Conservation (phyloP, 2,797 vertebrate genomes). For the Carapus acus region DNA sequence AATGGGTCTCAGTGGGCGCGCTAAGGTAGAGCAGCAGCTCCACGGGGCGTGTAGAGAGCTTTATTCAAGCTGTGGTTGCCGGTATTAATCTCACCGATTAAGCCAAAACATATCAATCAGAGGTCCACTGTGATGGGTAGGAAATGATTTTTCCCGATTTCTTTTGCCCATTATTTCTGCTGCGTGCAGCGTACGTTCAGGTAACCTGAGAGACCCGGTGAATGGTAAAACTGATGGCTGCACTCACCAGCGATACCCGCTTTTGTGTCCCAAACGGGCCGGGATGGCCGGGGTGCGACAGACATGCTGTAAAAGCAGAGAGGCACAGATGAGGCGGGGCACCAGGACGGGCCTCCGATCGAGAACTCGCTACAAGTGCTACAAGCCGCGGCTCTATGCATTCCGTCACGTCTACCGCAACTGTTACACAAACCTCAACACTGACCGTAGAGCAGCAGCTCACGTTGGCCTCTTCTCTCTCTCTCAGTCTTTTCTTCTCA, state of each 20-base stretch:
- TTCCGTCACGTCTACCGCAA: conserved; percentile 63
- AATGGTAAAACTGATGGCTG: conserved; percentile 33
- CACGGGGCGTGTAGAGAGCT: conserved; percentile 32
- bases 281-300: conserved; percentile 34
- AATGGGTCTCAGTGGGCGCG: conserved; percentile 60
- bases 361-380: conserved; percentile 47
- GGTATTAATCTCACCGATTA: conserved; percentile 60
- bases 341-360: conserved; percentile 38
- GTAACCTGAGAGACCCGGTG: conserved; percentile 44
- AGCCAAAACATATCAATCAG: conserved; percentile 71
- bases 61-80: conserved; percentile 44
- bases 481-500: conserved; percentile 13
- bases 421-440: conserved; percentile 54
- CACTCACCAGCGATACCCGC: conserved; percentile 38
- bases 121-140: conserved; percentile 57
- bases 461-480: conserved; percentile 34
- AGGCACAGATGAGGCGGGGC: conserved; percentile 45
- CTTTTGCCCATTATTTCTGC: conserved; percentile 57
- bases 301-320: conserved; percentile 42
- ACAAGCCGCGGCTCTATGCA: conserved; percentile 74
- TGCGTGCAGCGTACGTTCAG: conserved; percentile 51
- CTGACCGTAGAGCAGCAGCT: conserved; percentile 39
- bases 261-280: conserved; percentile 34
- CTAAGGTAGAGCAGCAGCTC: conserved; percentile 51
- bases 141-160: conserved; percentile 54